Percentiles rank a stretch among this genome's conserved stretches.
Conservation (phyloP, 2,888 invertebrate genomes). For the Meghimatium bilineatum region DNA sequence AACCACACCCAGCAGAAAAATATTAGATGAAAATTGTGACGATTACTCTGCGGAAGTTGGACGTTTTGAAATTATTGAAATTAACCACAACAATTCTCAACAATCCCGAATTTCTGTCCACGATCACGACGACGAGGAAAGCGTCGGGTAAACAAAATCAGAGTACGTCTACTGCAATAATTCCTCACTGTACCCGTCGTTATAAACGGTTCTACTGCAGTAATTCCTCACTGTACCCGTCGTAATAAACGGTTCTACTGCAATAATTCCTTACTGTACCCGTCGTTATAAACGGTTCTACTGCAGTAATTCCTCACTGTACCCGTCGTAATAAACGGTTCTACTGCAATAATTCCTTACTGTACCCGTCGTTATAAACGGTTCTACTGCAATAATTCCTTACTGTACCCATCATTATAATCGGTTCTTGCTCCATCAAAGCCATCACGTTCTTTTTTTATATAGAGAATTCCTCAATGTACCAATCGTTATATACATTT, state of each 20-base stretch:
- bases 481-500: too few species aligned
- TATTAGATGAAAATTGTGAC: background rate
- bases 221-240: background rate
- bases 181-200: background rate
- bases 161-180: too few species aligned
- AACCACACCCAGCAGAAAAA: background rate
- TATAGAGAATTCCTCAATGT: too few species aligned
- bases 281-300: background rate
- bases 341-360: too few species aligned
- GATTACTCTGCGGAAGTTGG: background rate
- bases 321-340: background rate
- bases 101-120: background rate
- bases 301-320: background rate
- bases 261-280: background rate
- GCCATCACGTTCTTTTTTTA: too few species aligned
- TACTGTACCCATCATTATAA: too few species aligned
- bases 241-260: background rate
- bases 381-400: too few species aligned
- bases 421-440: too few species aligned
- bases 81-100: background rate
- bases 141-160: background rate
- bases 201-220: background rate
- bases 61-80: background rate
- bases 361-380: too few species aligned
- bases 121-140: background rate